Conservation (phyloP, 1,140 invertebrate species). For the Caenorhabditis latens region DNA sequence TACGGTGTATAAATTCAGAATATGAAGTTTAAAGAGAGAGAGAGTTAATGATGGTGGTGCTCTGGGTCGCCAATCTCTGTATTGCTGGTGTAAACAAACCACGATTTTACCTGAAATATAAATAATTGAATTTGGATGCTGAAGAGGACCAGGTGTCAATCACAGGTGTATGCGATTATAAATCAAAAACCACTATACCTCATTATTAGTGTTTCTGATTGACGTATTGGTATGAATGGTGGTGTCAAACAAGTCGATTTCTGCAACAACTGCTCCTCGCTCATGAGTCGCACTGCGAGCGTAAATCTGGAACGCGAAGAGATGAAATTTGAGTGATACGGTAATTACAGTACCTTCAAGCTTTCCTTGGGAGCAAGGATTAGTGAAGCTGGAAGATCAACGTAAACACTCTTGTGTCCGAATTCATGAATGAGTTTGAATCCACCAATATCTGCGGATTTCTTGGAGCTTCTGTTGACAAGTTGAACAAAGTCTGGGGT, state of each 20-base stretch:
- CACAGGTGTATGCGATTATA: neutral
- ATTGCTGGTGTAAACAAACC: constrained; percentile 53
- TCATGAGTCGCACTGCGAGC: constrained; percentile 6
- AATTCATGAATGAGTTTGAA: constrained; percentile 45
- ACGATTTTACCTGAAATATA: constrained; percentile 46
- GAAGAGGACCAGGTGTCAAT: neutral
- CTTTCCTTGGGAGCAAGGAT: constrained; percentile 40
- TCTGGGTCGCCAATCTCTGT: constrained; percentile 17
- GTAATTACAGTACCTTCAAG: neutral
- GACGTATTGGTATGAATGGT: constrained; percentile 21
- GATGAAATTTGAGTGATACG: neutral
- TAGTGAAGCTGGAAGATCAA: constrained; percentile 10
- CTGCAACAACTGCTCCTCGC: constrained; percentile 5
- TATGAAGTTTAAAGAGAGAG: neutral
- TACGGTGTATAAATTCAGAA: no score
- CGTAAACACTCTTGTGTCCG: constrained; percentile 13
- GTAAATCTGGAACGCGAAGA: neutral
- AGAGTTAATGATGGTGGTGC: constrained; percentile 15
- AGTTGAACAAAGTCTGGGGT: constrained; percentile 28
- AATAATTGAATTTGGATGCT: no score
- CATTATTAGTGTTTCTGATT: constrained; percentile 45
- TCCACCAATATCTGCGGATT: constrained; percentile 16
- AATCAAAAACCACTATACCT: constrained; percentile 14
- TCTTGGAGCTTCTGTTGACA: constrained; percentile 36
- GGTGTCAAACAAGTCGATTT: constrained; percentile 44